Conservation (phyloP, 2,888 invertebrate genomes). For the Tetanocera ferruginea region DNA sequence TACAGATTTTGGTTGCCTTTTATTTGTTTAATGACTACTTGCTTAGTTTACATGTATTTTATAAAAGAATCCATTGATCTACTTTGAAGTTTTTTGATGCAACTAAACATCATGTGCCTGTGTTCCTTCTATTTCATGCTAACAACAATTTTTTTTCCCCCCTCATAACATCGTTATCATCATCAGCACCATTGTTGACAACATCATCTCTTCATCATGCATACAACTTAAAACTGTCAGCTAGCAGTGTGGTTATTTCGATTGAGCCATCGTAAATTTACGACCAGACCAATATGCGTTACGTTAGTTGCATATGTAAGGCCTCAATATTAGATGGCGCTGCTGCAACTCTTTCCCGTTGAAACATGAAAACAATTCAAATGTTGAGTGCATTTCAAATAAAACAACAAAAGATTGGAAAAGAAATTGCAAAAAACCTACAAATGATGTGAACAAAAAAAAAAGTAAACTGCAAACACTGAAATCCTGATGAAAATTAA, state of each 20-base stretch:
- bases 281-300: neutral
- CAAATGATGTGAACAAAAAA: constrained; percentile 42
- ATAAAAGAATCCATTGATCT: too few relatives aligned
- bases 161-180: neutral
- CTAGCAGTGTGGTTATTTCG: constrained; percentile 43
- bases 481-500: constrained; percentile 59
- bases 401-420: constrained; percentile 50
- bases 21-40: too few relatives aligned
- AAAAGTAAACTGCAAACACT: constrained; percentile 1
- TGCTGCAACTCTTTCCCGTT: neutral
- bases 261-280: constrained; percentile 39
- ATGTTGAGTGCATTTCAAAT: constrained; percentile 70
- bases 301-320: constrained; percentile 36
- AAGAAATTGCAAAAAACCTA: constrained; percentile 30
- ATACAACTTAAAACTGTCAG: neutral
- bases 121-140: neutral
- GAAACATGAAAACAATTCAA: constrained; percentile 65
- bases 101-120: too few relatives aligned
- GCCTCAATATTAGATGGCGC: constrained; percentile 42
- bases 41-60: too few relatives aligned
- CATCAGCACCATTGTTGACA: neutral
- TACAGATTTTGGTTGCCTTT: too few relatives aligned
- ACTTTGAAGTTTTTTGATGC: too few relatives aligned
- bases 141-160: neutral
- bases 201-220: neutral